Evolutionary conservation across 2,797 vertebrate genomes (phyloP).

Genomic region (Columba guinea): DNA sequence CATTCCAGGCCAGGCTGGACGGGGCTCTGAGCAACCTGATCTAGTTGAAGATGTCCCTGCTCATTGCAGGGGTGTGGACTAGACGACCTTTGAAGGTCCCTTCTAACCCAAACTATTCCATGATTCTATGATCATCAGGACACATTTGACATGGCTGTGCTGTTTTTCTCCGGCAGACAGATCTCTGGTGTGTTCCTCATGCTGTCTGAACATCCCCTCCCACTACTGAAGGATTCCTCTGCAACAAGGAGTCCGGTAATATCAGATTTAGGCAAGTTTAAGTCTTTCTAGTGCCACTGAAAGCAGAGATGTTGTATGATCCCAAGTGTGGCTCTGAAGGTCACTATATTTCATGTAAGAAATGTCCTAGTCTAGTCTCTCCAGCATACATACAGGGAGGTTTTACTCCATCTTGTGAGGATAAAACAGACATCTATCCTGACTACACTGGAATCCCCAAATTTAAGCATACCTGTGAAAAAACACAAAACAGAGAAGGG

Average conservation of each 20-base stretch:
- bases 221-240: background rate
- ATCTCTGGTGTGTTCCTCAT: background rate
- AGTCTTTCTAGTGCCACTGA: background rate
- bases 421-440: background rate
- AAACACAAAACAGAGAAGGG: background rate
- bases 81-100: no score
- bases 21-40: no score
- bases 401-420: background rate
- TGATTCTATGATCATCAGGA: background rate
- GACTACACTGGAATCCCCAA: background rate
- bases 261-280: background rate
- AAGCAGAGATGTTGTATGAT: background rate
- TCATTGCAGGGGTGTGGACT: no score
- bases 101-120: no score
- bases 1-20: no score
- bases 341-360: background rate
- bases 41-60: no score
- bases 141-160: background rate
- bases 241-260: background rate
- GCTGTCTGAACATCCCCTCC: background rate
- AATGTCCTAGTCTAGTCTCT: background rate
- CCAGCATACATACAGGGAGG: background rate
- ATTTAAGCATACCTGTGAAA: background rate
- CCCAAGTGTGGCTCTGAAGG: background rate
- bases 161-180: background rate